Evolutionary conservation across 2,113 vertebrate species (phyloP).

Genomic region (Amblyopsis rosae): DNA sequence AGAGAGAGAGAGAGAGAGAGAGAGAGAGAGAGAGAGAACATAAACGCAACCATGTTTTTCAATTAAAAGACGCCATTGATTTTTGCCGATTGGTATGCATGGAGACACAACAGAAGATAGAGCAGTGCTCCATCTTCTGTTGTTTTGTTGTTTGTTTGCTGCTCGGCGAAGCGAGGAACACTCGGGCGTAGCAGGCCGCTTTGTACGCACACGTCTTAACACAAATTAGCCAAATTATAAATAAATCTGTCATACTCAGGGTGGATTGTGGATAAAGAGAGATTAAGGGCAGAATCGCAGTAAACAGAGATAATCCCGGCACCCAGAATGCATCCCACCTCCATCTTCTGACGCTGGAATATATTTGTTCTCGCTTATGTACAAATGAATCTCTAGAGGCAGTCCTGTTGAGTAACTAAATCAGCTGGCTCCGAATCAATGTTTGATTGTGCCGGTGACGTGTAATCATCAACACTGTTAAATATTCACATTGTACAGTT

Average conservation of each 20-base stretch:
- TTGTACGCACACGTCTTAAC: conserved; percentile 56
- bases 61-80: conserved; percentile 76
- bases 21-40: not conserved
- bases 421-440: conserved; percentile 22
- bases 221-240: conserved; percentile 70
- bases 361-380: conserved; percentile 49
- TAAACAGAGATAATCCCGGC: conserved; percentile 71
- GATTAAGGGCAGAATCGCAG: conserved; percentile 59
- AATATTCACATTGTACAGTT: conserved; percentile 31
- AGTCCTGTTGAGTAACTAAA: conserved; percentile 33
- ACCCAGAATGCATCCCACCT: conserved; percentile 59
- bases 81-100: conserved; percentile 42
- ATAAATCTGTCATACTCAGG: conserved; percentile 56
- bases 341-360: conserved; percentile 39
- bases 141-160: no score
- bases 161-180: conserved; percentile 41
- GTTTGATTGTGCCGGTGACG: conserved; percentile 15
- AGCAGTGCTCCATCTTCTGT: conserved; percentile 26
- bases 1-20: no score
- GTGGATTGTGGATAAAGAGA: conserved; percentile 59
- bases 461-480: conserved; percentile 25
- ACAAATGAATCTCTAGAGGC: conserved; percentile 52
- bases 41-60: conserved; percentile 68
- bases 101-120: conserved; percentile 54
- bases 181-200: conserved; percentile 21